These are phyloP conservation scores for Philereme vetulata DNA, from an alignment of 2,888 invertebrate genomes.

Conservation along the genomic window DNA sequence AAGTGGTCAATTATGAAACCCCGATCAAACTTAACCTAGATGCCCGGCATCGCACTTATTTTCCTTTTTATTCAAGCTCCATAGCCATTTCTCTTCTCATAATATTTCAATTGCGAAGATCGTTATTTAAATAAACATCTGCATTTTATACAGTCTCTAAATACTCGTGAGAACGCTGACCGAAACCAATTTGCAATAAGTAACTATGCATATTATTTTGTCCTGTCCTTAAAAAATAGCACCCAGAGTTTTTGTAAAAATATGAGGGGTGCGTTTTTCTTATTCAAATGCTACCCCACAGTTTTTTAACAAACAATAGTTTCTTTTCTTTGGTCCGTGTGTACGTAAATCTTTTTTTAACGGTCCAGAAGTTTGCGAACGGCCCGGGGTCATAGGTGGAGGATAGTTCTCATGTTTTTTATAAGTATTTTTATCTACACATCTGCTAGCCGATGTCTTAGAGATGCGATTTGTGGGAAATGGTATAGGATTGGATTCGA, in stretches of 20 bases:
- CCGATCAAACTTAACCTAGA: too few species aligned
- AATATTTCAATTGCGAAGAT: neutral
- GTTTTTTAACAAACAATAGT: slow-evolving; percentile 72
- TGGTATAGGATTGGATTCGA: neutral
- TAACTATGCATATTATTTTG: slow-evolving; percentile 68
- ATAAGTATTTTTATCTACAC: slow-evolving; percentile 64
- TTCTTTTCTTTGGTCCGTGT: slow-evolving; percentile 62
- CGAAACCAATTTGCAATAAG: slow-evolving; percentile 67
- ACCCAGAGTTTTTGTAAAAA: slow-evolving; percentile 60
- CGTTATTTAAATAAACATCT: slow-evolving; percentile 12
- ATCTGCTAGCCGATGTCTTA: slow-evolving; percentile 63
- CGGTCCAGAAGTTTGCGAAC: slow-evolving; percentile 62
- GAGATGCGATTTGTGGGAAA: slow-evolving; percentile 26
- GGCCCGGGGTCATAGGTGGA: slow-evolving; percentile 81
- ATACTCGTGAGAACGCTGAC: slow-evolving; percentile 73
- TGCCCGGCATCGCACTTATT: too few species aligned
- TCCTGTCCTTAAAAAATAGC: slow-evolving; percentile 71
- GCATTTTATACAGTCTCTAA: slow-evolving; percentile 17
- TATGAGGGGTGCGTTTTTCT: slow-evolving; percentile 49
- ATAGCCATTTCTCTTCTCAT: too few species aligned
- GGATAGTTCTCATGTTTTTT: slow-evolving; percentile 76
- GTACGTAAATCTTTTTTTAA: slow-evolving; percentile 72
- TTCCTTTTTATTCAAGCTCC: too few species aligned
- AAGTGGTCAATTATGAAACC: too few species aligned
- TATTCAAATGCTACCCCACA: slow-evolving; percentile 78